A percentile compares a stretch with the other conserved stretches of the same genome.
phyloP scores from a whole-genome alignment of 2,888 invertebrate species.

The Cataglyphis livida region DNA sequence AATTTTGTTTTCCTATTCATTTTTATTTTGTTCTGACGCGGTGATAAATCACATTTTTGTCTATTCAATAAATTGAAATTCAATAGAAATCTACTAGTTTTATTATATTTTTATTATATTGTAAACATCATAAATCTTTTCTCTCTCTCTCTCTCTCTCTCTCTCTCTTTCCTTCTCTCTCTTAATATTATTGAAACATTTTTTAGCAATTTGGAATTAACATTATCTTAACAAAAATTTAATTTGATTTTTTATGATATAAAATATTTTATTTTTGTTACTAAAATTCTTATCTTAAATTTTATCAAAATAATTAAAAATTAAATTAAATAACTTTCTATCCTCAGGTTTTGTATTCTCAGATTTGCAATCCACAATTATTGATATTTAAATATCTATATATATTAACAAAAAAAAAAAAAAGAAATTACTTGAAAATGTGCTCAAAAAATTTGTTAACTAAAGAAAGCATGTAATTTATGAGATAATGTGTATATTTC shows the following conservation, averaged over 20 bases:
- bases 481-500: background rate
- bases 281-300: background rate
- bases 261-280: background rate
- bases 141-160: background rate
- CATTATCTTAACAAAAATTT: background rate
- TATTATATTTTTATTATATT: background rate
- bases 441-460: background rate
- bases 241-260: background rate
- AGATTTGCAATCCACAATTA: background rate
- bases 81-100: background rate
- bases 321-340: background rate
- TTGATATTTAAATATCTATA: background rate
- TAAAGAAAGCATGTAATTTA: background rate
- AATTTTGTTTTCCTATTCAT: background rate
- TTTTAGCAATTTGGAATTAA: background rate
- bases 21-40: background rate
- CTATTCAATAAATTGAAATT: conserved; percentile 4
- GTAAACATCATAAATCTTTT: background rate
- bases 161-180: too few species aligned
- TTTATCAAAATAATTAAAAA: background rate
- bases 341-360: background rate
- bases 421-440: background rate
- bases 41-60: background rate
- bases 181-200: background rate
- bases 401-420: background rate